phyloP scores from a whole-genome alignment of 2,113 vertebrate species.

The Pyxicephalus adspersus region DNA sequence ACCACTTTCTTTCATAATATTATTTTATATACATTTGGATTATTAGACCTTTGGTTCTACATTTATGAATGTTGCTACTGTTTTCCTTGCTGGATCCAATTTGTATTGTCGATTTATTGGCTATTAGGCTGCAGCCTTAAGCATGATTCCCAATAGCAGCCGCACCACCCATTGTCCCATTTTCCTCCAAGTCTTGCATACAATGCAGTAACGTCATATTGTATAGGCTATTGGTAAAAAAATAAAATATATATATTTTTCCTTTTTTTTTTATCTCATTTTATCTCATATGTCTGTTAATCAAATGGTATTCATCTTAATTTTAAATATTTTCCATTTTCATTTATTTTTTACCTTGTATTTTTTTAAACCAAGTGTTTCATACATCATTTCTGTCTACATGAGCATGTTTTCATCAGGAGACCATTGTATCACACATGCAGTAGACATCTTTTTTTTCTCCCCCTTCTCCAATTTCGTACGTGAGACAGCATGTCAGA shows the following conservation, averaged over 20 bases:
- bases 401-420: slow-evolving; percentile 35
- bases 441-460: slow-evolving; percentile 63
- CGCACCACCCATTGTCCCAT: slow-evolving; percentile 35
- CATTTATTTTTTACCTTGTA: neutral
- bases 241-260: slow-evolving; percentile 35
- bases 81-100: neutral
- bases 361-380: slow-evolving; percentile 9
- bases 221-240: slow-evolving; percentile 80
- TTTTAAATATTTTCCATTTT: neutral
- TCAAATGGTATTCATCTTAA: slow-evolving; percentile 67
- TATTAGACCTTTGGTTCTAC: neutral
- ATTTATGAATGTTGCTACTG: neutral
- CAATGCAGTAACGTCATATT: slow-evolving; percentile 82
- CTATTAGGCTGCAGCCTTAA: slow-evolving; percentile 74
- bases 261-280: slow-evolving; percentile 67
- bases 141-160: slow-evolving; percentile 55
- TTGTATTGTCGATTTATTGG: slow-evolving; percentile 15
- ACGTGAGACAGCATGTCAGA: slow-evolving; percentile 71
- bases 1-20: too few relatives aligned
- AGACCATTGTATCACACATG: slow-evolving; percentile 25
- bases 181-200: slow-evolving; percentile 83
- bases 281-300: slow-evolving; percentile 78
- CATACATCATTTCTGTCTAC: slow-evolving; percentile 33
- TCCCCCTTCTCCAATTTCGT: slow-evolving; percentile 74
- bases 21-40: too few relatives aligned